Evolutionary conservation across 2,797 vertebrate genomes (phyloP), one percentile per base, ranked within the genome.

Genomic region (Champsocephalus esox): DNA sequence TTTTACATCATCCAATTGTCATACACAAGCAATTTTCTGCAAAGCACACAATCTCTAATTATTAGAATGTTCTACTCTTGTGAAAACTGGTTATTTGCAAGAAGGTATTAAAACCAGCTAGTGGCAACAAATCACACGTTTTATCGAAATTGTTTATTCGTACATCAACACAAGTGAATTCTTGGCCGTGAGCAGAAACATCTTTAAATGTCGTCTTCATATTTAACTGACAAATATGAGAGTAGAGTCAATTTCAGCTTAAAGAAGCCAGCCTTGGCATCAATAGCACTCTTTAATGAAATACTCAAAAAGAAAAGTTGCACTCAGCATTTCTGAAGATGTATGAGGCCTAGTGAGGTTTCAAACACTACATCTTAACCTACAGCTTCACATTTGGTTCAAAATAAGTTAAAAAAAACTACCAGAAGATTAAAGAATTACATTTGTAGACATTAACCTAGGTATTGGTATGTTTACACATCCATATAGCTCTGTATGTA

Each of bases 251-350:
- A 45, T 56, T 13, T 17, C n/a, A 16, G 13, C 17, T 8, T 48
- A 48, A 16, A 16, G 16, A 7, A 48, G 14, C 13, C 5, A 17
- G 16, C 65, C 7, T 11, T 10, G 12, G 44, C 13, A 17, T 51
- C 8, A 60, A 14, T 3, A 32, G 32, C n/a, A 5, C n/a, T 34
- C 12, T 34, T 34, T 34, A 14, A 24, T n/a, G 46, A 48, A 5
- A 48, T 14, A 48, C 13, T 7, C 1, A 17, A 32, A 19, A 32
- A 32, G 1, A 38, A 38, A 38, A 60, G 28, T 48, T 48, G 12
- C 24, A 66, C 50, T 55, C 57, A 12, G 19, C 12, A n/a, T 55
- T 55, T 48, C 9, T 19, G 7, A 71, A 71, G 46, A 45, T 61
- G 16, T 8, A 46, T 43, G 9, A 54, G 10, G 14, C 19, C 19